Base-by-base conservation (phyloP, 1,140 invertebrate genomes). In the Neodiprion fabricii region DNA sequence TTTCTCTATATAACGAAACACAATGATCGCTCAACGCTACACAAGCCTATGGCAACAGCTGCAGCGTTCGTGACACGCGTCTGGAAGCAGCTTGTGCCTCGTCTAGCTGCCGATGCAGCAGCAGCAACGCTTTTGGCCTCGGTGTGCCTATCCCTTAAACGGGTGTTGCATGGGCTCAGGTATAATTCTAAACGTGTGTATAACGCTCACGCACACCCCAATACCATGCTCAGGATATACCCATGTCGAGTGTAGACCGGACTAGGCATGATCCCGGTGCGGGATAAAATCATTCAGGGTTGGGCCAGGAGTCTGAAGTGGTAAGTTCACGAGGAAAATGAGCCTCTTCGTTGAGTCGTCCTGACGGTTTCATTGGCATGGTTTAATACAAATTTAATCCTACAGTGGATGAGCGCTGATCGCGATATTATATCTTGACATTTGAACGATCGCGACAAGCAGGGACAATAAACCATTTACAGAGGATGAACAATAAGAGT, bases 41-140 rank as follows among this genome's bases (percentile, higher is more conserved):
- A n/a, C 50, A 53, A 2, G 50, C 50, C 50, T 21, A 21, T 21
- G 50, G 10, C 71, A 75, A 76, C 73, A 74, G 76, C 81, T 81
- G 80, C 80, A 79, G 79, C 77, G 77, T 78, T 70, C 76, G 68
- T 79, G 81, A 82, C 81, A 82, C 81, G 80, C 78, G 81, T 79
- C 79, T 66, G 67, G n/a, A 68, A 70, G 74, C 70, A 71, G 70
- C 70, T 71, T 71, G 70, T 71, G 70, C 47, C 28, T 11, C 14
- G 11, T 11, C 14, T 49, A 49, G 61, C 73, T 49, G 70, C 69
- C 48, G 53, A 49, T 71, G 49, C 73, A 53, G 47, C 14, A 49
- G 67, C 21, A n/a, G 14, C 23, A 14, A 14, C 67, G 10, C 67
- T 69, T 23, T 69, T 23, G 14, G 10, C 21, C 67, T 10, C 67